Percentiles rank a stretch among this genome's conserved stretches.
Evolutionary conservation across 2,113 vertebrate genomes (phyloP).

Genomic region (Apus apus): DNA sequence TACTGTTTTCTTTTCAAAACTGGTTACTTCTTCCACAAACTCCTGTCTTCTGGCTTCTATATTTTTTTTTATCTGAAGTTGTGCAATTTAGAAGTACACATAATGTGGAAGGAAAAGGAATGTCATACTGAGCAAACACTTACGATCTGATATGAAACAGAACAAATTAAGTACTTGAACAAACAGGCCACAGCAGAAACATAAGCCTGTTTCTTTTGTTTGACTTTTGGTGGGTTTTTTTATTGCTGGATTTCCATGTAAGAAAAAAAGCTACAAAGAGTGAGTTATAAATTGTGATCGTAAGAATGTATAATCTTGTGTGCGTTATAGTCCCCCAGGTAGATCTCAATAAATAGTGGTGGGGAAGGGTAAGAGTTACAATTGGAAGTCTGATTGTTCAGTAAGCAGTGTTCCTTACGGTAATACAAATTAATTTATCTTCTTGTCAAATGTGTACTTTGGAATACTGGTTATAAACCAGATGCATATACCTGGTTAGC

Average conservation of each 20-base stretch:
- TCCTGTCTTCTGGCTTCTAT: background rate
- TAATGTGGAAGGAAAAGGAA: background rate
- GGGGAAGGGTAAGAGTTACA: background rate
- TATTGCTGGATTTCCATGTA: background rate
- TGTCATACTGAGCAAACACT: background rate
- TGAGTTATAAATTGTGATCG: accelerated
- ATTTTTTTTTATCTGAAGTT: background rate
- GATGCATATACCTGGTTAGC: background rate
- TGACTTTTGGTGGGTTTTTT: background rate
- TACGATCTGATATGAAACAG: background rate
- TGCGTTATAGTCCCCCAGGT: background rate
- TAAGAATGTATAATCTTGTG: background rate
- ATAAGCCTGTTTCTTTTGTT: background rate
- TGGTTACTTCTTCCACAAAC: background rate
- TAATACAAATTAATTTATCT: background rate
- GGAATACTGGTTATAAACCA: slow-evolving; percentile 11
- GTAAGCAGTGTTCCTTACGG: background rate
- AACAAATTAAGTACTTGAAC: background rate
- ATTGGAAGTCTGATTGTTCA: background rate
- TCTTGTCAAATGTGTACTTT: slow-evolving; percentile 6
- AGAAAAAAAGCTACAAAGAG: background rate
- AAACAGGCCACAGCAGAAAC: background rate
- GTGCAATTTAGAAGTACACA: background rate
- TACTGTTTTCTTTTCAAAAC: background rate
- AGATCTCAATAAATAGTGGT: background rate